phyloP scores from a whole-genome alignment of 2,797 vertebrate species.

The Takifugu rubripes region DNA sequence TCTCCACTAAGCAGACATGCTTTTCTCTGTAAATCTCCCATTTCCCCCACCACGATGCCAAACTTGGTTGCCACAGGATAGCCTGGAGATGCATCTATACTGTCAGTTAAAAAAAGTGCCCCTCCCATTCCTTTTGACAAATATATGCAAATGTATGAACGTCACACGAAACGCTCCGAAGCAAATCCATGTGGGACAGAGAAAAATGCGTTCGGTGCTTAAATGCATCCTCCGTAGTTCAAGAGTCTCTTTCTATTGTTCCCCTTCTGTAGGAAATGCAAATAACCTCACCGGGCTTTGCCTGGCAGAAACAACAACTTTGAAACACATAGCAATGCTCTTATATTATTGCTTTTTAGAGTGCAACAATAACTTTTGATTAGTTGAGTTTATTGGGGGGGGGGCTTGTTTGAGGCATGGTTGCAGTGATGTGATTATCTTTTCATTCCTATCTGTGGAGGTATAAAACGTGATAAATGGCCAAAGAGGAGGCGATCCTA shows the following conservation, averaged over 20 bases:
- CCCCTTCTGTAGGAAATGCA: slow-evolving; percentile 42
- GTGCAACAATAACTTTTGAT: slow-evolving; percentile 79
- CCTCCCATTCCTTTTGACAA: slow-evolving; percentile 7
- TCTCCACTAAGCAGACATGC: slow-evolving; percentile 43
- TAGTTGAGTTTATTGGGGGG: slow-evolving; percentile 68
- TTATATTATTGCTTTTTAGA: slow-evolving; percentile 73
- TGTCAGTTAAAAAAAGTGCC: not conserved
- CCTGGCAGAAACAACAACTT: slow-evolving; percentile 34
- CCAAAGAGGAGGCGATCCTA: slow-evolving; percentile 35
- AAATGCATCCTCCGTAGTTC: slow-evolving; percentile 22
- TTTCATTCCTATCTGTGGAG: slow-evolving; percentile 74
- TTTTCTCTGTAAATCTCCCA: slow-evolving; percentile 44
- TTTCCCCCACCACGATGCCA: slow-evolving; percentile 32
- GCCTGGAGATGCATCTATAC: slow-evolving; percentile 2
- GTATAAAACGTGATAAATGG: slow-evolving; percentile 69
- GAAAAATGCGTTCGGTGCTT: slow-evolving; percentile 1
- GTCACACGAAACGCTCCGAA: slow-evolving; percentile 6
- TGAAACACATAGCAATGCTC: slow-evolving; percentile 73
- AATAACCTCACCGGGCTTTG: slow-evolving; percentile 46
- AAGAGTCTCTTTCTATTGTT: slow-evolving; percentile 43
- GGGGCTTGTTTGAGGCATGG: slow-evolving; percentile 50
- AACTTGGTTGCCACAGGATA: slow-evolving; percentile 13
- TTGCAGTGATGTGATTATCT: slow-evolving; percentile 71
- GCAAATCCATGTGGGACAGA: slow-evolving; percentile 4
- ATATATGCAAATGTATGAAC: slow-evolving; percentile 17